Base-by-base conservation (phyloP, 2,113 vertebrate species). In the Prochilodus magdalenae region DNA sequence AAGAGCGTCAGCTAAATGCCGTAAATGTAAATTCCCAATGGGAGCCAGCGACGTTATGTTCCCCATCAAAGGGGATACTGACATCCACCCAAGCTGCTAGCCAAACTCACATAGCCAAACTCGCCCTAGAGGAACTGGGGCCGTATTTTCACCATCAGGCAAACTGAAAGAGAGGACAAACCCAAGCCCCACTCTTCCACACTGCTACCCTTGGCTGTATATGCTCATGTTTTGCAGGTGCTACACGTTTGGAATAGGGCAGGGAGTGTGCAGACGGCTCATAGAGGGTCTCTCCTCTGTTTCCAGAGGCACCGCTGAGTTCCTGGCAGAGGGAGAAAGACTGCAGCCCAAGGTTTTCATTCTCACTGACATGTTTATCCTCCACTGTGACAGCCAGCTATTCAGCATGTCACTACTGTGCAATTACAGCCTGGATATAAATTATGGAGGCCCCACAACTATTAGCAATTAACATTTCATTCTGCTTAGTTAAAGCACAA, bases 161-260 rank as follows among this genome's bases (percentile, higher is more conserved):
- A n/a, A n/a, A n/a, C n/a, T n/a, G n/a, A n/a, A n/a, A n/a, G n/a
- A n/a, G n/a, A n/a, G n/a, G n/a, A n/a, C n/a, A n/a, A n/a, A n/a
- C n/a, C n/a, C n/a, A n/a, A n/a, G n/a, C n/a, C n/a, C n/a, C n/a
- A n/a, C n/a, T n/a, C n/a, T n/a, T n/a, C n/a, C n/a, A 36, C 33
- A 36, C 33, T 6, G 33, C 33, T 36, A 36, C 33, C 6, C 3
- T 36, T 36, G 3, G 6, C 33, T 36, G 33, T 18, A 51, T 18
- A 49, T 70, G 75, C 27, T 29, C 84, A 40, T 84, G 51, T 84
- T 67, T 85, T 71, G 73, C 91, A 99, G 98, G 91, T 99, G 97
- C 91, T 98, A 95, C 66, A 96, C 95, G n/a, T 98, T 99, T 0
- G 96, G 97, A 53, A 94, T 99, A 0, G 97, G 97, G 0, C 95